These are phyloP conservation scores for Aix galericulata DNA, from an alignment of 2,113 vertebrate genomes.

Conservation along the genomic window DNA sequence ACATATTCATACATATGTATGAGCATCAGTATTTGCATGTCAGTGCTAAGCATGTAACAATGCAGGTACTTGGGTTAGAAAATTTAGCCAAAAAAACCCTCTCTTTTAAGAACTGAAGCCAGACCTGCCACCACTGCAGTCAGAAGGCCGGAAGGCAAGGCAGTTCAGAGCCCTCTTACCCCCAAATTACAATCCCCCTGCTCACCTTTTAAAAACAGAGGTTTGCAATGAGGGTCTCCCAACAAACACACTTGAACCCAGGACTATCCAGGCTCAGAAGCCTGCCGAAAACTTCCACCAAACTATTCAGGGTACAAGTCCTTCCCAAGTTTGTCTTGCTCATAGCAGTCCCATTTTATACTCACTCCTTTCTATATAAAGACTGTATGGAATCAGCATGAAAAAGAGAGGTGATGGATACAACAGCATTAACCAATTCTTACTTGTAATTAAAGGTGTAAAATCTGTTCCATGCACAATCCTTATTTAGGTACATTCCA, in stretches of 20 bases:
- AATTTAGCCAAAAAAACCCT: constrained; percentile 44
- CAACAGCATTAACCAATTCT: not conserved
- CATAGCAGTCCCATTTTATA: not conserved
- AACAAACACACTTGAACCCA: not conserved
- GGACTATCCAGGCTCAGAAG: not conserved
- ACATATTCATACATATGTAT: constrained; percentile 71
- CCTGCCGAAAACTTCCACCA: not conserved
- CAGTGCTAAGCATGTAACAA: constrained; percentile 68
- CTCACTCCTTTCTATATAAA: not conserved
- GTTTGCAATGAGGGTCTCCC: not conserved
- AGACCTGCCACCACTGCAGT: constrained; percentile 40
- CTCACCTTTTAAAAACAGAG: not conserved
- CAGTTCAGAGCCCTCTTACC: constrained; percentile 8
- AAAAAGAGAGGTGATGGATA: not conserved
- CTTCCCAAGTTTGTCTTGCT: not conserved
- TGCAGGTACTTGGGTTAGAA: constrained; percentile 69
- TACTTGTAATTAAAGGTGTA: constrained; percentile 38
- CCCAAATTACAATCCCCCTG: not conserved
- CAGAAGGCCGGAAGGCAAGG: constrained; percentile 11
- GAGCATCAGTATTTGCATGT: constrained; percentile 69
- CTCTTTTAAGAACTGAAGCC: constrained; percentile 55
- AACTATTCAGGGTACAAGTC: not conserved
- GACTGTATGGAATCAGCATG: not conserved
- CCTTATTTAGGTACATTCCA: constrained; percentile 50
- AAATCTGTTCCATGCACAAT: constrained; percentile 42